phyloP scores from a whole-genome alignment of 2,888 invertebrate species.

The Poecilobothrus nobilitatus region DNA sequence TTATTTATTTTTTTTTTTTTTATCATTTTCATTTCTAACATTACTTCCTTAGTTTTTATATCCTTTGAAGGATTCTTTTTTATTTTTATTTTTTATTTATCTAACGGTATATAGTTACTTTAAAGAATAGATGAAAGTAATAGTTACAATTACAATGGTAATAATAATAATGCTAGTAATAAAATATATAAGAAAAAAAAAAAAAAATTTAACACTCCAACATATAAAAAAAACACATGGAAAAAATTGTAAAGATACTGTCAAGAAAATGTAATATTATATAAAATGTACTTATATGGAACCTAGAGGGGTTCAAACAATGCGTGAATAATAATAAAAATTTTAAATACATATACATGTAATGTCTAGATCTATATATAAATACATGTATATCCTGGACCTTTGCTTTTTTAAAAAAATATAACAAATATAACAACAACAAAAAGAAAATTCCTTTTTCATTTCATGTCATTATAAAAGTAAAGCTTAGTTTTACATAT shows the following conservation, averaged over 20 bases:
- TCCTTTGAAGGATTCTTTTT: neutral
- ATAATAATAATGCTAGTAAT: neutral
- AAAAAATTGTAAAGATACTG: too few relatives aligned
- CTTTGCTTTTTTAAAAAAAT: neutral
- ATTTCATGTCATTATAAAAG: neutral
- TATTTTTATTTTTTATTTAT: neutral
- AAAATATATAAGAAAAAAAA: neutral
- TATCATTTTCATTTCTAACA: neutral
- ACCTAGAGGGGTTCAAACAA: neutral
- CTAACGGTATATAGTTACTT: neutral
- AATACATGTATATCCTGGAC: neutral
- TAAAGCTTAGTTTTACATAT: neutral
- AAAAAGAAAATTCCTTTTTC: neutral
- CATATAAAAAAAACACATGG: too few relatives aligned
- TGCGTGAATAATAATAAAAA: neutral
- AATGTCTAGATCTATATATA: neutral
- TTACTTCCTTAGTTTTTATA: neutral
- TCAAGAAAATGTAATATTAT: too few relatives aligned
- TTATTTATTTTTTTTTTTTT: too few relatives aligned
- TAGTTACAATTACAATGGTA: neutral
- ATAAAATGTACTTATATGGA: neutral
- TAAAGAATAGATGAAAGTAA: neutral
- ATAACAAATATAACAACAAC: neutral
- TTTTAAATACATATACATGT: neutral
- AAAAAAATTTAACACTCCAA: neutral